Percentiles rank a stretch among this genome's conserved stretches.
These are phyloP conservation scores for Dasypus novemcinctus DNA, from an alignment of 2,113 vertebrate genomes.

Conservation along the genomic window DNA sequence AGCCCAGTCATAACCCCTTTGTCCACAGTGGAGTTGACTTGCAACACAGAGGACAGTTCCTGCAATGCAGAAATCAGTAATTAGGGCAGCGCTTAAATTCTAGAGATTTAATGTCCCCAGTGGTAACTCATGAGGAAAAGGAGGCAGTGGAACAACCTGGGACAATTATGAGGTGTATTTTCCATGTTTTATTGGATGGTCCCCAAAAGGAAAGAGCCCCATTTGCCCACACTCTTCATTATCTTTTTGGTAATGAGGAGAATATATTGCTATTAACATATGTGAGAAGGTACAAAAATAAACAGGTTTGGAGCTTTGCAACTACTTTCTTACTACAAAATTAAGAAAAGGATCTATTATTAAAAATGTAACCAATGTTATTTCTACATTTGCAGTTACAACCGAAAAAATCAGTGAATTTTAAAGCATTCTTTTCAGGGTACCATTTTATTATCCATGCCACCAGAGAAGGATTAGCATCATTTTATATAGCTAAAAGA, in stretches of 20 bases:
- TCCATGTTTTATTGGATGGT: accelerated
- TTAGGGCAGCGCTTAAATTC: not conserved
- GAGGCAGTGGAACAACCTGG: not conserved
- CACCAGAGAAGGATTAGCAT: not conserved
- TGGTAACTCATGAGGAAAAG: not conserved
- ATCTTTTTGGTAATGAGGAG: not conserved
- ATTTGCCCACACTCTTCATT: not conserved
- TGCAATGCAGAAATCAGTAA: not conserved
- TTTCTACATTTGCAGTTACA: not conserved
- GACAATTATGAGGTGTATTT: not conserved
- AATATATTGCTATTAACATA: not conserved
- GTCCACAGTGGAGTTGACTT: not conserved
- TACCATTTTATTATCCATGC: not conserved
- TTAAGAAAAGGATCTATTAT: not conserved
- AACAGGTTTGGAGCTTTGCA: not conserved
- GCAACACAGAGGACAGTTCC: not conserved
- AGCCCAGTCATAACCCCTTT: not conserved
- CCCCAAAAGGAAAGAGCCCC: not conserved
- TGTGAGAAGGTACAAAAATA: not conserved
- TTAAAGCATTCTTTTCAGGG: not conserved
- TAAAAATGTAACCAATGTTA: not conserved
- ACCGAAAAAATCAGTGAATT: not conserved
- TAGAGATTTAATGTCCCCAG: not conserved
- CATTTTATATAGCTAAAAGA: not conserved
- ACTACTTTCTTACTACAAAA: not conserved